These are phyloP conservation scores for Erebia epiphron DNA, from an alignment of 2,888 invertebrate species.

Conservation along the genomic window DNA sequence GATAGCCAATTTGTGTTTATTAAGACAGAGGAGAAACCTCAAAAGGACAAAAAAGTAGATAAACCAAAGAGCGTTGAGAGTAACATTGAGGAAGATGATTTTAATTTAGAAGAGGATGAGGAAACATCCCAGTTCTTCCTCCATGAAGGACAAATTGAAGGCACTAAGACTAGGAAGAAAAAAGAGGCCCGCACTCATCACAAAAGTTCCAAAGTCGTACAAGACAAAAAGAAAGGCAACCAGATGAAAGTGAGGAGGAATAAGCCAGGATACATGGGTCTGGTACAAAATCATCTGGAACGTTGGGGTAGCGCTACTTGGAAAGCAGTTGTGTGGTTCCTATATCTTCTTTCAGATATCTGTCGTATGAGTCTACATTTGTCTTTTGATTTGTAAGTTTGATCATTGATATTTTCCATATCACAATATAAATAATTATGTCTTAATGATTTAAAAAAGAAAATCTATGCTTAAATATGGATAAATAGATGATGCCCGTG, in stretches of 20 bases:
- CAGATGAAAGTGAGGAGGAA: slow-evolving; percentile 67
- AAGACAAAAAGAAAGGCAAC: slow-evolving; percentile 75
- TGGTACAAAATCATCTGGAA: slow-evolving; percentile 73
- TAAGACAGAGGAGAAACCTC: slow-evolving; percentile 69
- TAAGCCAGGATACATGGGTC: slow-evolving; percentile 72
- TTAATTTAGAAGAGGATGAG: slow-evolving; percentile 64
- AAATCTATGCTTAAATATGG: too few species aligned
- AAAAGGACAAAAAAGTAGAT: slow-evolving; percentile 68
- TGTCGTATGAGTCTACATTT: slow-evolving; percentile 89
- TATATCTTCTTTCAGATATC: slow-evolving; percentile 91
- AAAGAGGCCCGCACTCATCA: slow-evolving; percentile 72
- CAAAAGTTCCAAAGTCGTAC: slow-evolving; percentile 62
- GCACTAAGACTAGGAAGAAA: slow-evolving; percentile 69
- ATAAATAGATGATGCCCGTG: too few species aligned
- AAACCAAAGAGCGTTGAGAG: slow-evolving; percentile 61
- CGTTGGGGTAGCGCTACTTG: slow-evolving; percentile 83
- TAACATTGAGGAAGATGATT: slow-evolving; percentile 58
- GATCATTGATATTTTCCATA: neutral
- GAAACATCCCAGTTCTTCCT: slow-evolving; percentile 62
- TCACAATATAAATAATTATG: too few species aligned
- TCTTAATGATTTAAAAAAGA: too few species aligned
- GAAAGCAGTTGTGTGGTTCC: slow-evolving; percentile 89
- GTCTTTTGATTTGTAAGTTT: slow-evolving; percentile 87
- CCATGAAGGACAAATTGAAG: slow-evolving; percentile 65
- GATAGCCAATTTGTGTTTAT: slow-evolving; percentile 77